These are phyloP conservation scores for Zaprionus gabonicus DNA, from an alignment of 1,140 invertebrate species.

Conservation along the genomic window DNA sequence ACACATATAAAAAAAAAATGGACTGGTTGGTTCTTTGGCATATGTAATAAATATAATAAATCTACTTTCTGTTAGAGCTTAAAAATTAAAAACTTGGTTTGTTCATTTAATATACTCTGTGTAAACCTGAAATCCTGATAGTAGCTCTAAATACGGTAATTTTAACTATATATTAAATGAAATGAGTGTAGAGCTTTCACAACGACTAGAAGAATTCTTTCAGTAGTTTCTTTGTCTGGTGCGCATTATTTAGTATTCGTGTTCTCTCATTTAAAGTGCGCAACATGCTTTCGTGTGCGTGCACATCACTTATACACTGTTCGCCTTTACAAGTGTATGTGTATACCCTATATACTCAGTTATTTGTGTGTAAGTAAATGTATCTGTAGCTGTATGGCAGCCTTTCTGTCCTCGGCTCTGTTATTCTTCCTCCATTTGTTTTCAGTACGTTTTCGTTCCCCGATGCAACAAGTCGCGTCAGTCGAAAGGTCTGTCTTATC, in stretches of 20 bases:
- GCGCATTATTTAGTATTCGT: slow-evolving; percentile 7
- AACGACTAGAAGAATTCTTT: slow-evolving; percentile 40
- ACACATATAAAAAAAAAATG: too few relatives aligned
- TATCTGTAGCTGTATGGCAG: slow-evolving; percentile 8
- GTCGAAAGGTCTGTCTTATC: neutral
- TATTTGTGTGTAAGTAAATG: slow-evolving; percentile 2
- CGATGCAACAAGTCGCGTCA: slow-evolving; percentile 70
- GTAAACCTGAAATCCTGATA: slow-evolving; percentile 1
- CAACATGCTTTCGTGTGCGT: slow-evolving; percentile 31
- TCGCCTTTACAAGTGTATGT: neutral
- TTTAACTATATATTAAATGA: neutral
- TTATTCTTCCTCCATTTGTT: slow-evolving; percentile 69
- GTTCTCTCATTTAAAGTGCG: slow-evolving; percentile 21
- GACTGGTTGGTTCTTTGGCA: too few relatives aligned
- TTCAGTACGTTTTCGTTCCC: slow-evolving; percentile 65
- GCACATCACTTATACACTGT: slow-evolving; percentile 3
- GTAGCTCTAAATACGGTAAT: slow-evolving; percentile 15
- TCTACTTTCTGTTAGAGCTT: neutral
- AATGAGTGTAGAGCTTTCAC: neutral
- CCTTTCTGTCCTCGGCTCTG: slow-evolving; percentile 28
- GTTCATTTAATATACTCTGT: neutral
- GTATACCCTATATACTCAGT: slow-evolving; percentile 8
- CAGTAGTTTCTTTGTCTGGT: slow-evolving; percentile 36
- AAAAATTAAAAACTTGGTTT: neutral
- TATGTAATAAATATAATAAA: neutral